Percentiles rank a stretch among this genome's conserved stretches.
Evolutionary conservation across 1,140 invertebrate species (phyloP).

Genomic region (Harpegnathos saltator): DNA sequence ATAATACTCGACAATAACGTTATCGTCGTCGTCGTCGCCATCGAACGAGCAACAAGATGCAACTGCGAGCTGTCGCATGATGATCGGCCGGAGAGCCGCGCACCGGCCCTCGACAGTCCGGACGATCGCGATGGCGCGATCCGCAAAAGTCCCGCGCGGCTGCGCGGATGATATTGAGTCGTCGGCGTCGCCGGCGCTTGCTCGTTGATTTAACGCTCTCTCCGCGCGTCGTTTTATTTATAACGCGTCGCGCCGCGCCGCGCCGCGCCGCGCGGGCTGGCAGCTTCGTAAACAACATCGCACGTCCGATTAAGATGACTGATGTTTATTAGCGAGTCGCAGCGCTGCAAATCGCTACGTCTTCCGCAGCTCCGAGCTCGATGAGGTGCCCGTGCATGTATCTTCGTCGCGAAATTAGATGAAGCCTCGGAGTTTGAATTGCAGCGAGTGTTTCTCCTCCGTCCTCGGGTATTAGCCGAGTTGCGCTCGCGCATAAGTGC

Average conservation of each 20-base stretch:
- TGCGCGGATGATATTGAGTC: too few species aligned
- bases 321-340: background rate
- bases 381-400: background rate
- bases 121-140: too few species aligned
- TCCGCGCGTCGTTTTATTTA: background rate
- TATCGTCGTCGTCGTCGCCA: background rate
- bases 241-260: too few species aligned
- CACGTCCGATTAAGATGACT: background rate
- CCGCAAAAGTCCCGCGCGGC: too few species aligned
- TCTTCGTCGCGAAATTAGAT: background rate
- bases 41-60: slow-evolving; percentile 43
- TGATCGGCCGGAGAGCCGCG: too few species aligned
- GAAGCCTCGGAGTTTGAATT: background rate
- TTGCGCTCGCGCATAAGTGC: background rate
- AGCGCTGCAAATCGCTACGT: slow-evolving; percentile 7
- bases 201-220: too few species aligned
- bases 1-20: slow-evolving; percentile 37
- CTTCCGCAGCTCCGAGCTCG: background rate
- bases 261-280: too few species aligned
- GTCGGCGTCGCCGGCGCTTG: too few species aligned
- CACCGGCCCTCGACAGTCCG: too few species aligned
- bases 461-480: slow-evolving; percentile 40
- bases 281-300: background rate
- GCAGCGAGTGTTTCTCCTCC: background rate
- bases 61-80: slow-evolving; percentile 44